Conservation (phyloP, 1,140 invertebrate species). For the Saccostrea glomerata region DNA sequence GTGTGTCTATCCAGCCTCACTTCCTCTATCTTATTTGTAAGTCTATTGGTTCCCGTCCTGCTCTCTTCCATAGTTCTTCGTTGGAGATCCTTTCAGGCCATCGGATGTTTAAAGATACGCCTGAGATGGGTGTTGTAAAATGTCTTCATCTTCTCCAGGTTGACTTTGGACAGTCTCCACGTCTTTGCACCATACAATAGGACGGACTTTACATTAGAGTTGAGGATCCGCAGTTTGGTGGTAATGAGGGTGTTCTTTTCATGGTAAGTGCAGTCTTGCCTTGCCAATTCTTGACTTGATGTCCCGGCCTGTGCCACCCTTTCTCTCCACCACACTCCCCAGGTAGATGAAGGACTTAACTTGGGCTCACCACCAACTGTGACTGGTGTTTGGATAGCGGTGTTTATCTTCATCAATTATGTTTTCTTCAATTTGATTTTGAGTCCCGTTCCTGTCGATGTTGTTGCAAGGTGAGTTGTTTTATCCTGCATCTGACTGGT, state of each 20-base stretch:
- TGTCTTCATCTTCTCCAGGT: too few species aligned
- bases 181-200: neutral
- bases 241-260: too few species aligned
- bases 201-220: neutral
- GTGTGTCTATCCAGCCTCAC: constrained; percentile 57
- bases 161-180: too few species aligned
- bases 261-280: constrained; percentile 13
- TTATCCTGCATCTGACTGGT: constrained; percentile 37
- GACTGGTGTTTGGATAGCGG: too few species aligned
- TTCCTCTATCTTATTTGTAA: constrained; percentile 41
- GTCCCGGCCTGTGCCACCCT: too few species aligned
- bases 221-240: too few species aligned
- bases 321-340: constrained; percentile 33
- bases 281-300: neutral
- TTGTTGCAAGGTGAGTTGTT: neutral
- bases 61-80: constrained; percentile 41
- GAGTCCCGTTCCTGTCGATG: constrained; percentile 35
- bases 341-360: constrained; percentile 41
- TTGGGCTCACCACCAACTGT: constrained; percentile 7
- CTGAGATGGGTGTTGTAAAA: constrained; percentile 32
- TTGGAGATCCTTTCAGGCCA: constrained; percentile 54
- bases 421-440: constrained; percentile 25
- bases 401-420: too few species aligned
- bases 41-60: neutral
- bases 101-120: constrained; percentile 43